Evolutionary conservation across 2,888 invertebrate genomes (phyloP).

Genomic region (Cheilosia urbana): DNA sequence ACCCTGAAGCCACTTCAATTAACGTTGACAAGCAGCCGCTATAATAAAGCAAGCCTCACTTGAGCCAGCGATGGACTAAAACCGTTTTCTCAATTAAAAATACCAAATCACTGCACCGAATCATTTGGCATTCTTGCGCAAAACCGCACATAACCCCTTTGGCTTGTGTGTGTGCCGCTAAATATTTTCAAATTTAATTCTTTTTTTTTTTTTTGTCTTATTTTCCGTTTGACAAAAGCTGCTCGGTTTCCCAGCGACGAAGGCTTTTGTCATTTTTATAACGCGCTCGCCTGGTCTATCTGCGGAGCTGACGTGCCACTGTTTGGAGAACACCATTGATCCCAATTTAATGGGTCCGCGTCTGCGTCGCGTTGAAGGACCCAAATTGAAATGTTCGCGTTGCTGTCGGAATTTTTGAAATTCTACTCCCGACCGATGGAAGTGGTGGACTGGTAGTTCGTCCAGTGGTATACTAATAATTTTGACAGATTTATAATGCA

Average conservation of each 20-base stretch:
- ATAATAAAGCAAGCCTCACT: conserved; percentile 55
- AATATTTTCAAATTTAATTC: conserved; percentile 18
- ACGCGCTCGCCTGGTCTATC: conserved; percentile 56
- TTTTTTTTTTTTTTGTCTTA: conserved; percentile 9
- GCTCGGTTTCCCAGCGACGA: conserved; percentile 58
- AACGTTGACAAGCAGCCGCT: conserved; percentile 51
- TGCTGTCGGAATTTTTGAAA: conserved; percentile 64
- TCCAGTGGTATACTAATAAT: conserved; percentile 59
- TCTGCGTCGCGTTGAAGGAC: conserved; percentile 54
- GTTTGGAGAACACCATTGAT: conserved; percentile 63
- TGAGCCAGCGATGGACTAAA: conserved; percentile 34
- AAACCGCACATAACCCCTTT: conserved; percentile 39
- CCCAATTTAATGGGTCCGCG: conserved; percentile 64
- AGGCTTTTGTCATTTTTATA: conserved; percentile 72
- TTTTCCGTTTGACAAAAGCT: conserved; percentile 15
- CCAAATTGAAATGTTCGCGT: conserved; percentile 68
- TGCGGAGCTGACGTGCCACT: conserved; percentile 61
- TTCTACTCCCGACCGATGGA: conserved; percentile 51
- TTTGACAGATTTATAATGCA: conserved; percentile 72
- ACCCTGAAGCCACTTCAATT: conserved; percentile 64
- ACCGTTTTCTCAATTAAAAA: conserved; percentile 70
- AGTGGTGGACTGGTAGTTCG: conserved; percentile 23
- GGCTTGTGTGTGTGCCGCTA: conserved; percentile 16
- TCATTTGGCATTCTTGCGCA: conserved; percentile 65
- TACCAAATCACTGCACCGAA: conserved; percentile 65